Conservation (phyloP, 1,140 invertebrate species). For the Battus philenor region DNA sequence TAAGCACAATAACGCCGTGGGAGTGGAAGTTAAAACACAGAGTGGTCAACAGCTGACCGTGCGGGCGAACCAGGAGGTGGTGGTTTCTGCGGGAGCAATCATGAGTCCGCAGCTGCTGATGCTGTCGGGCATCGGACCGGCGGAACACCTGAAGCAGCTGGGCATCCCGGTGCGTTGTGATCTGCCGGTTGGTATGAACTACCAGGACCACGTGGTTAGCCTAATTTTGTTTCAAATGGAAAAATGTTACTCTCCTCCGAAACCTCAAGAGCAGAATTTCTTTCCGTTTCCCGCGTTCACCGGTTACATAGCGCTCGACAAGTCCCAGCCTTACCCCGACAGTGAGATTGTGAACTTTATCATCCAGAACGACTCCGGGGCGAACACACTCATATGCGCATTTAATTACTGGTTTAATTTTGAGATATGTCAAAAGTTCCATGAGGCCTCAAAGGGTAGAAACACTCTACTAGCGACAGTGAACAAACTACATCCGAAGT, state of each 20-base stretch:
- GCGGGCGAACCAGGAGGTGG: conserved; percentile 68
- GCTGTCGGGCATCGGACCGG: conserved; percentile 82
- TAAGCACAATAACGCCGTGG: conserved; percentile 63
- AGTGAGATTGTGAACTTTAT: conserved; percentile 13
- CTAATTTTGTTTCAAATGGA: conserved; percentile 77
- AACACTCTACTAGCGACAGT: conserved; percentile 7
- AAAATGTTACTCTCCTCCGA: conserved; percentile 33
- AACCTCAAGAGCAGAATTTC: conserved; percentile 1
- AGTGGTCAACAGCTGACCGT: conserved; percentile 59
- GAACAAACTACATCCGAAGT: conserved; percentile 22
- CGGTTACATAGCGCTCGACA: conserved; percentile 81
- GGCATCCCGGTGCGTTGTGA: conserved; percentile 78
- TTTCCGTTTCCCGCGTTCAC: conserved; percentile 72
- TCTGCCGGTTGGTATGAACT: conserved; percentile 82
- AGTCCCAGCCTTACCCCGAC: conserved; percentile 13
- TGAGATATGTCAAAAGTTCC: conserved; percentile 13
- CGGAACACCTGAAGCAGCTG: conserved; percentile 72
- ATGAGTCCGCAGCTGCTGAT: conserved; percentile 80
- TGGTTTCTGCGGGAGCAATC: conserved; percentile 79
- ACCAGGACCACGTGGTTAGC: conserved; percentile 82
- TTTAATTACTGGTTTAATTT: conserved; percentile 1
- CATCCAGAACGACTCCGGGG: neutral
- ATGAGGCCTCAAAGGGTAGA: conserved; percentile 5
- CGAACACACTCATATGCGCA: conserved; percentile 4
- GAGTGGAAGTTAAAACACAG: conserved; percentile 45